Evolutionary conservation across 2,797 vertebrate genomes (phyloP).

Genomic region (Hemitrygon akajei): DNA sequence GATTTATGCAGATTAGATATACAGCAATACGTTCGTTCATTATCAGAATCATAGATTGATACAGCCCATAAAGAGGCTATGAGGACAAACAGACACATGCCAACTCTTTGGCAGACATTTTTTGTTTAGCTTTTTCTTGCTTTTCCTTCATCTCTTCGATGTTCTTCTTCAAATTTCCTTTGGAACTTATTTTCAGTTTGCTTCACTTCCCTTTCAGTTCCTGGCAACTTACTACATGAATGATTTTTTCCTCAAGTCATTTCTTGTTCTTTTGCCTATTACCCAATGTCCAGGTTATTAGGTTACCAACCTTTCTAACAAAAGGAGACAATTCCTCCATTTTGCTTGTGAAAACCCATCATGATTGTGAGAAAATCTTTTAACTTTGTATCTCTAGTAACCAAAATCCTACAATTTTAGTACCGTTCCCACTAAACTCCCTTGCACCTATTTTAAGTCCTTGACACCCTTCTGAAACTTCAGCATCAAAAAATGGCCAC

Average conservation of each 20-base stretch:
- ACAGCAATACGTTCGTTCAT: neutral
- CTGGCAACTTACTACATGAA: neutral
- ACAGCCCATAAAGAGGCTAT: neutral
- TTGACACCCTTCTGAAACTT: neutral
- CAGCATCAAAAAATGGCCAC: neutral
- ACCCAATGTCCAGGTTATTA: too few relatives aligned
- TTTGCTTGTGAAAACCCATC: neutral
- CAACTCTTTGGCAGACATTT: neutral
- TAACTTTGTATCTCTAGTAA: neutral
- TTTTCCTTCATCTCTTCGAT: neutral
- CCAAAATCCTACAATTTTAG: neutral
- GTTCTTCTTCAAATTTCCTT: neutral
- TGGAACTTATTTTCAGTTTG: neutral
- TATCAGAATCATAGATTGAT: neutral
- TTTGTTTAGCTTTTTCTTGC: neutral
- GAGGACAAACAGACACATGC: neutral
- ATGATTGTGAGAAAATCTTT: neutral
- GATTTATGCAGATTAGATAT: constrained; percentile 13
- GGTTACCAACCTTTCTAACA: too few relatives aligned
- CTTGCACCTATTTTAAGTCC: neutral
- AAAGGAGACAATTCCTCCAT: neutral
- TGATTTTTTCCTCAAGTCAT: too few relatives aligned
- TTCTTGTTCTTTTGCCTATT: neutral
- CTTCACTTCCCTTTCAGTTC: neutral
- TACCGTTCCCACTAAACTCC: neutral